These are phyloP conservation scores for Rhizomys pruinosus DNA, from an alignment of 2,113 vertebrate genomes.

Conservation along the genomic window DNA sequence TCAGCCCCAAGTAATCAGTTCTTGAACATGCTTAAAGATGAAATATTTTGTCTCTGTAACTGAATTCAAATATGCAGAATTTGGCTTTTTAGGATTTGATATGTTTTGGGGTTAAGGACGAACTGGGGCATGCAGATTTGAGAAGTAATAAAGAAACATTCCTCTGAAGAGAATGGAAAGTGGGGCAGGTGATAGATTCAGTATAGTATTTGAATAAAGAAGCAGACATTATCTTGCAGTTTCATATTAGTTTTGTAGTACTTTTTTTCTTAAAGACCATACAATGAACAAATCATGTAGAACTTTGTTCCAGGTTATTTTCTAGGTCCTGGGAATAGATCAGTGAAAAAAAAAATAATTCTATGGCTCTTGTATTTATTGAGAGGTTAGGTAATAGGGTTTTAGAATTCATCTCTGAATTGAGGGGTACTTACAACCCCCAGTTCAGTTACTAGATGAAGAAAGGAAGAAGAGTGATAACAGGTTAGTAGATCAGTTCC, in stretches of 20 bases:
- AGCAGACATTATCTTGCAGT: neutral
- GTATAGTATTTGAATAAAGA: neutral
- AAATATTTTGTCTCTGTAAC: neutral
- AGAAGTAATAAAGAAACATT: neutral
- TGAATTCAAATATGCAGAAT: neutral
- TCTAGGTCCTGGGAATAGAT: neutral
- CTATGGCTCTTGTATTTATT: neutral
- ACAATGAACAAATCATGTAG: neutral
- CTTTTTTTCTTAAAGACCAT: neutral
- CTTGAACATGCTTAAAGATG: neutral
- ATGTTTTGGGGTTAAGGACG: neutral
- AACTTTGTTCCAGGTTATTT: neutral
- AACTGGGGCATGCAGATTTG: neutral
- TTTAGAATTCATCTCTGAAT: neutral
- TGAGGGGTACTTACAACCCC: neutral
- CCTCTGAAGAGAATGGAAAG: slow-evolving; percentile 24
- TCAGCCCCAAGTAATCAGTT: neutral
- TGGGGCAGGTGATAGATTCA: neutral
- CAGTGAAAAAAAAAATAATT: neutral
- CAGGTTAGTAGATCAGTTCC: neutral
- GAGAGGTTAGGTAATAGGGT: neutral
- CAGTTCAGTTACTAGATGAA: neutral
- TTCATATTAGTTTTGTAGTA: neutral
- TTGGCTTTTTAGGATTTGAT: slow-evolving; percentile 1
- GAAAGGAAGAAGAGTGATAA: neutral